Evolutionary conservation across 2,888 invertebrate genomes (phyloP).

Genomic region (Eristalis arbustorum): DNA sequence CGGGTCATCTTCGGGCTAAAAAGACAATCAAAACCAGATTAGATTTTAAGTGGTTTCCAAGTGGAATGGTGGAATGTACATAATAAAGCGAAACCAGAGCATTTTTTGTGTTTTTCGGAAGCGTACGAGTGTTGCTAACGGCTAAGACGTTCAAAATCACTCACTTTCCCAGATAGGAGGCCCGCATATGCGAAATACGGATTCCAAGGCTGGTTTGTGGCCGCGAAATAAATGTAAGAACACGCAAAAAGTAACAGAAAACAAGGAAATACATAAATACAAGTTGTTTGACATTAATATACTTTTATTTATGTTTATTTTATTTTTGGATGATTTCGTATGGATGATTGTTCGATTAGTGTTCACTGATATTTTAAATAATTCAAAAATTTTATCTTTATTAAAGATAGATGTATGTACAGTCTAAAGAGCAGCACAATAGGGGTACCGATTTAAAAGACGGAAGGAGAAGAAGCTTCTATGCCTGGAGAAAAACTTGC

Average conservation of each 20-base stretch:
- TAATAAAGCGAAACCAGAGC: neutral
- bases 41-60: neutral
- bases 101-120: constrained; percentile 13
- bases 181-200: constrained; percentile 82
- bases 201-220: constrained; percentile 80
- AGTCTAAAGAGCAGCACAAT: too few species aligned
- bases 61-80: neutral
- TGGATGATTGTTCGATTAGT: neutral
- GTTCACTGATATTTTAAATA: too few species aligned
- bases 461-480: too few species aligned
- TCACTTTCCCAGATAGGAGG: constrained; percentile 75
- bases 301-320: too few species aligned
- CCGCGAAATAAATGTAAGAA: constrained; percentile 28
- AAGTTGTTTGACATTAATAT: neutral
- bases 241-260: constrained; percentile 44
- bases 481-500: too few species aligned
- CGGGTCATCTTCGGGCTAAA: constrained; percentile 80
- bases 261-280: constrained; percentile 11
- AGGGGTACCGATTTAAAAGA: too few species aligned
- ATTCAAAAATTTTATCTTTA: too few species aligned
- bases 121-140: constrained; percentile 50
- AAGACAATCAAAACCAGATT: neutral
- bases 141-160: constrained; percentile 61
- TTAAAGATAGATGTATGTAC: too few species aligned
- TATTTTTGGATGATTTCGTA: neutral